These are phyloP conservation scores for Catocala nupta DNA, from an alignment of 2,888 invertebrate species.

Conservation along the genomic window DNA sequence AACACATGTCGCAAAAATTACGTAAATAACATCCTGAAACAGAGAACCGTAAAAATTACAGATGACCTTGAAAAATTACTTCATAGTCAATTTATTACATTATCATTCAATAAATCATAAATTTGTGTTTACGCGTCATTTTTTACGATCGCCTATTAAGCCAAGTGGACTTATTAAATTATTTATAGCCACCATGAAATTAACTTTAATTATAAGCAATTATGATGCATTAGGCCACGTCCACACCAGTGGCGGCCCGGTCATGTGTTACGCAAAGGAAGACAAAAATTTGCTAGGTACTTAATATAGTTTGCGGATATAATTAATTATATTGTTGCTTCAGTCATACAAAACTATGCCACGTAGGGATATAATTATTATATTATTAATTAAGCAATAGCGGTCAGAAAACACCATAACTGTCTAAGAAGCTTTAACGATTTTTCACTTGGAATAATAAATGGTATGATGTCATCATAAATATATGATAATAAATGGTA, in stretches of 20 bases:
- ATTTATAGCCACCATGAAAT: conserved; percentile 34
- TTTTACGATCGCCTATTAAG: conserved; percentile 38
- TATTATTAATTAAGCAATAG: no score
- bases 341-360: no score
- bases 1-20: conserved; percentile 8
- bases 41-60: conserved; percentile 1
- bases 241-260: not conserved
- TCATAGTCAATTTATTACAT: conserved; percentile 37
- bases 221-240: conserved; percentile 9
- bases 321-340: no score
- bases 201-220: conserved; percentile 42
- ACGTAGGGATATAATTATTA: no score
- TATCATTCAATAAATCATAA: conserved; percentile 41
- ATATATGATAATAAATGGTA: no score
- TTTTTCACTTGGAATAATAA: no score
- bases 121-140: conserved; percentile 40
- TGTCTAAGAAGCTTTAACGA: no score
- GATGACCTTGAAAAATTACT: conserved; percentile 29
- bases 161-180: conserved; percentile 41
- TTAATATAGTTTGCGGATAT: no score
- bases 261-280: not conserved
- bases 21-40: conserved; percentile 3
- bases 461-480: no score
- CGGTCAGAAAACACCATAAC: no score
- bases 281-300: no score